Base-by-base conservation (phyloP, 2,888 invertebrate genomes). In the Acanthosoma haemorrhoidale region DNA sequence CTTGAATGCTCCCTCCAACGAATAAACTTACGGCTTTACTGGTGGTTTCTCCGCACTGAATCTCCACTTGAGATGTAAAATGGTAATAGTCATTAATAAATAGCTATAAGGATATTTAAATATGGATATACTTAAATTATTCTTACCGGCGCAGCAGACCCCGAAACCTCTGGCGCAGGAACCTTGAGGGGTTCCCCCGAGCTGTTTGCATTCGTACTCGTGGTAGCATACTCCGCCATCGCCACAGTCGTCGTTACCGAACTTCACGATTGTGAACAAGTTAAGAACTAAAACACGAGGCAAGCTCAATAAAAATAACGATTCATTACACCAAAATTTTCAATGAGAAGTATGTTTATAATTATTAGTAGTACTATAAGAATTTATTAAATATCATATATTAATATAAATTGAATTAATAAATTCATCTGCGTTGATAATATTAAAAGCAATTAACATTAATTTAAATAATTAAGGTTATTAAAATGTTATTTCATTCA, bases 121-220 rank as follows among this genome's bases (percentile, higher is more conserved):
- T n/a, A 16, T 32, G 4, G 34, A 21, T 8, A 15, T 6, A 9
- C 69, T 21, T 69, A 59, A 43, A 61, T 9, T 75, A n/a, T 25
- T 85, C 89, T 87, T 83, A 90, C 90, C 87, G 73, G 89, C 83
- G 77, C 91, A 91, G 77, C 91, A 91, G 31, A 86, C 86, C 11
- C 89, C 90, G 76, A 86, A 87, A 4, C 88, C 89, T 77, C 85
- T 85, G 15, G 89, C 90, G 79, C 91, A 91, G 1, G 82, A 78
- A n/a, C 88, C 88, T 78, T 87, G 84, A 1, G 83, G 79, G 5
- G 82, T 81, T 2, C 90, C 90, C 61, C 86, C 86, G 39, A 84
- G 78, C 60, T 82, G 81, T 16, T 81, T 80, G 77, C 92, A 92
- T 77, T 91, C 87, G 36, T 83, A 81, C 71, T 85, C 83, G 76